Base-by-base conservation (phyloP, 2,888 invertebrate species). In the Dascillus cervinus region DNA sequence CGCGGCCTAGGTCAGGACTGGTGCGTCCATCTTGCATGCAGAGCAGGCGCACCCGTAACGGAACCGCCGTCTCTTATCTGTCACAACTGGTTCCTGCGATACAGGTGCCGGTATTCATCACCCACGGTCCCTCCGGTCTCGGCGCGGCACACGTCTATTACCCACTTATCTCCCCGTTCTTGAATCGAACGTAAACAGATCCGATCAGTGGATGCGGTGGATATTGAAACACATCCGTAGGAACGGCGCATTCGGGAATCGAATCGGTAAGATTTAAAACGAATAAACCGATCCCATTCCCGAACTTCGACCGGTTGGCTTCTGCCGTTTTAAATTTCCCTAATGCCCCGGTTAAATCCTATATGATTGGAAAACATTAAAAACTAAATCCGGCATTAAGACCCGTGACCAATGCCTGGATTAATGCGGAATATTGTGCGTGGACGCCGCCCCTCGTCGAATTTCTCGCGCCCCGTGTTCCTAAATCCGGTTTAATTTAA, bases 281-380 rank as follows among this genome's bases (percentile, higher is more conserved):
- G 38, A 42, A 45, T 47, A 44, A 47, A 46, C 43, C 40, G 46
- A 39, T 47, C 41, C 40, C 45, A 46, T 44, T 44, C 46, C 43
- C 41, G 22, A 29, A 26, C 37, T 34, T 35, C 39, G 35, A 38
- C 39, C 36, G 32, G 32, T 34, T 36, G 34, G 26, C 37, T 33
- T 41, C 39, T 39, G 40, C 42, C 38, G 42, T 39, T 44, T 44
- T 44, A 44, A 44, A 46, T 46, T 46, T 46, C 37, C 44, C 44
- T 42, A 44, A 40, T 36, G 37, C 30, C 21, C 37, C 37, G 39
- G 37, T 35, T 34, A 41, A 36, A 39, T 34, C 34, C 20, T 34
- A 37, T 35, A 44, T 44, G 60, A 62, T 61, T 61, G 59, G 61
- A 61, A 60, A 60, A 61, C 60, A 63, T 63, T 63, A 63, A 63